These are phyloP conservation scores for Carterocephalus palaemon DNA, from an alignment of 2,888 invertebrate genomes.

Conservation along the genomic window DNA sequence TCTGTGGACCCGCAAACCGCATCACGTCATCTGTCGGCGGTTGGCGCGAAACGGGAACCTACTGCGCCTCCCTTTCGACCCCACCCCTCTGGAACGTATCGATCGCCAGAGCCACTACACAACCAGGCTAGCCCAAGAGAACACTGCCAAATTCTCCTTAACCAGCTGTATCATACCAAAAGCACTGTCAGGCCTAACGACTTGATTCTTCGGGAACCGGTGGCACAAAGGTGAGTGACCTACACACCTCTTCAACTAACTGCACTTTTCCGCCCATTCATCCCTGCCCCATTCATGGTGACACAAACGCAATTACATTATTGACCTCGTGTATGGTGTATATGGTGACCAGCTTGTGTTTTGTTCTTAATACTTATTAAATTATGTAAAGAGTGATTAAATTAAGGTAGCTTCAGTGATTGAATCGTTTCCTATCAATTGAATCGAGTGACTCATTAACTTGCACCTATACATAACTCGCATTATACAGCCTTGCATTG, in stretches of 20 bases:
- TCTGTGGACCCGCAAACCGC: slow-evolving; percentile 28
- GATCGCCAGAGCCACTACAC: slow-evolving; percentile 59
- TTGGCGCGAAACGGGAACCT: slow-evolving; percentile 41
- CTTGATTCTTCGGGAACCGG: too few relatives aligned
- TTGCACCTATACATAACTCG: slow-evolving; percentile 38
- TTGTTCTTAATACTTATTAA: slow-evolving; percentile 20
- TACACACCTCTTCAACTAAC: slow-evolving; percentile 26
- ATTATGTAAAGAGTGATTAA: slow-evolving; percentile 9
- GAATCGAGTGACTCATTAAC: slow-evolving; percentile 31
- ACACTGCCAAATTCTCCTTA: slow-evolving; percentile 50
- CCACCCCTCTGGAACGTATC: slow-evolving; percentile 52
- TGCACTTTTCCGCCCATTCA: slow-evolving; percentile 48
- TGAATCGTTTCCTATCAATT: slow-evolving; percentile 51
- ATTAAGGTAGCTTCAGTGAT: background rate
- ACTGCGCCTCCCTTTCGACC: slow-evolving; percentile 36
- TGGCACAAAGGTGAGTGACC: slow-evolving; percentile 51
- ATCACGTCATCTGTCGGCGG: slow-evolving; percentile 62
- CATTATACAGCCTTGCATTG: slow-evolving; percentile 16
- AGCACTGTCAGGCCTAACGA: slow-evolving; percentile 53
- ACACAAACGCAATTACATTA: slow-evolving; percentile 38
- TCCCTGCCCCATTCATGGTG: slow-evolving; percentile 39
- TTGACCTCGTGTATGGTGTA: slow-evolving; percentile 39
- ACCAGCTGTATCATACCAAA: slow-evolving; percentile 46
- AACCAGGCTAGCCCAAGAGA: slow-evolving; percentile 62
- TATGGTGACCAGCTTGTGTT: slow-evolving; percentile 18